phyloP scores from a whole-genome alignment of 2,113 vertebrate species.

The Cercopithecus mona region DNA sequence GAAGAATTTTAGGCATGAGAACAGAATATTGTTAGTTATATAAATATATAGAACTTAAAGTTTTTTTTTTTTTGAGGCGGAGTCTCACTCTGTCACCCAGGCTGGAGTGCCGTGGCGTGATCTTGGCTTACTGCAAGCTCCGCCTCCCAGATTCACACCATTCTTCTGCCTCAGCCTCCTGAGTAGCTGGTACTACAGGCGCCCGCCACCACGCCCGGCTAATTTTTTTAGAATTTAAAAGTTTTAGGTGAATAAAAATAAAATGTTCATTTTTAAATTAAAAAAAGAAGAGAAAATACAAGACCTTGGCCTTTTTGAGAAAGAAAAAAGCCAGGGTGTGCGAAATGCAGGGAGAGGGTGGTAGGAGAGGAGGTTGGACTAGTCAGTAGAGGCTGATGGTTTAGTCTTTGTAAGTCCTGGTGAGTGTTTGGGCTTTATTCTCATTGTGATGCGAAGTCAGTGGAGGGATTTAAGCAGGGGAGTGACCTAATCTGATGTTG shows the following conservation, averaged over 20 bases:
- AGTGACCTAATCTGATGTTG: not conserved
- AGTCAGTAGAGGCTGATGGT: not conserved
- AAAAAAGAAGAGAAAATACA: not conserved
- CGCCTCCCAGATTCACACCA: too few species aligned
- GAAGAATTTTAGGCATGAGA: slow-evolving; percentile 31
- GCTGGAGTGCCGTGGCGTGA: too few species aligned
- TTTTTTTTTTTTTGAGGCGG: not conserved
- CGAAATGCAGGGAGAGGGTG: not conserved
- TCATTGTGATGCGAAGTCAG: not conserved
- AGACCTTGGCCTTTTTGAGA: not conserved
- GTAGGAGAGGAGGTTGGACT: not conserved
- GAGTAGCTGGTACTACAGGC: too few species aligned
- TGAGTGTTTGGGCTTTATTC: not conserved
- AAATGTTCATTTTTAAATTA: slow-evolving; percentile 29
- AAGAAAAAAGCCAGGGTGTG: not conserved
- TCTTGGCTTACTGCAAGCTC: too few species aligned
- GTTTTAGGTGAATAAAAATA: slow-evolving; percentile 44
- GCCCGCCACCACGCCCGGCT: too few species aligned
- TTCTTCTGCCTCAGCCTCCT: too few species aligned
- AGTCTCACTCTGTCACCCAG: too few species aligned
- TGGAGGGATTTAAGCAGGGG: not conserved
- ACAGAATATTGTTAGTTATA: slow-evolving; percentile 17
- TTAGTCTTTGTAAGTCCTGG: not conserved
- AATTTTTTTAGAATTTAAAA: too few species aligned
- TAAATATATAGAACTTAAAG: not conserved